Evolutionary conservation across 2,113 vertebrate genomes (phyloP), one percentile per base, ranked within the genome.

Genomic region (Sakesphorus luctuosus): DNA sequence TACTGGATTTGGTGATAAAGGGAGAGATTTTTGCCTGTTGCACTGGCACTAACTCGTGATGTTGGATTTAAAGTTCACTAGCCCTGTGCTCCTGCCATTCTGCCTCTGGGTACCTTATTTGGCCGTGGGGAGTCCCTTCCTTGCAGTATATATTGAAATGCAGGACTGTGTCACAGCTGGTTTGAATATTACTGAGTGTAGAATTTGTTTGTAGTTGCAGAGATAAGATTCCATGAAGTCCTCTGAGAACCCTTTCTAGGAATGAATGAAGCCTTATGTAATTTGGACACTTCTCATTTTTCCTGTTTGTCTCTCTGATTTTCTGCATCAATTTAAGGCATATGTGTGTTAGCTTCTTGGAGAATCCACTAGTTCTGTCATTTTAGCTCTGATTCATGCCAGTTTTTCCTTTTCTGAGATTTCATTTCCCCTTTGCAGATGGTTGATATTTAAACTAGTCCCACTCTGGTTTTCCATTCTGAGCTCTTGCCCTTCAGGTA

Each of bases 201-300:
- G 65, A 56, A 49, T 80, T 86, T 92, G 72, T 92, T 93, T 94
- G 55, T 84, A 40, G 14, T 78, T 65, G 44, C 38, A 86, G 59
- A 86, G 82, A 50, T 40, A 89, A 86, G 65, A 72, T 94, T 91
- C 55, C 35, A 31, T 56, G 3, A 84, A 93, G 52, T 81, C 59
- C 59, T 67, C 50, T 61, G 87, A 88, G 67, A 95, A 46, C 18
- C 59, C 35, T 80, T 68, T 87, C 75, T 93, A 68, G 72, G 82
- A 94, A 77, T 71, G 67, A 83, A 88, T 68, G 68, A 93, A 92
- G 20, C 55, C 68, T 85, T 77, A 33, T 86, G 59, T 84, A 59
- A 86, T 86, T 80, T 95, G 78, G 92, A 58, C 25, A 26, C 2
- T 66, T 91, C 23, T 69, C 10, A 29, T 82, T 91, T 87, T 94